These are phyloP conservation scores for Meiosimyza platycephala DNA, from an alignment of 2,888 invertebrate species.

Conservation along the genomic window DNA sequence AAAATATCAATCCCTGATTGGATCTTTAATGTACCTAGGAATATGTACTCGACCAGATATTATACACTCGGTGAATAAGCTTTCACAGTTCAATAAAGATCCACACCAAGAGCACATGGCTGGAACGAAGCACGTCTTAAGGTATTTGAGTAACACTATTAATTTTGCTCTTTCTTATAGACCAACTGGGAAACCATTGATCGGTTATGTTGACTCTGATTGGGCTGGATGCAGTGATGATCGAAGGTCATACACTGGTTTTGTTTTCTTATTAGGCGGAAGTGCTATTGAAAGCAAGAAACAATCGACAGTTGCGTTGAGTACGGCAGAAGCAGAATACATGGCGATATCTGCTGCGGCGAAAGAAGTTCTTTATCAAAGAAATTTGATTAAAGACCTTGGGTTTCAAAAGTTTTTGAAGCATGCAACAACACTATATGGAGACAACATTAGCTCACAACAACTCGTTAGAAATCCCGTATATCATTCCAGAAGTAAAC, in stretches of 20 bases:
- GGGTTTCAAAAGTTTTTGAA: too few species aligned
- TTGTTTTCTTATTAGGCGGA: neutral
- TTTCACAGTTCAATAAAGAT: neutral
- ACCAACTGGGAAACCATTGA: neutral
- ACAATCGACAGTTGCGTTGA: neutral
- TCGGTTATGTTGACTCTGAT: neutral
- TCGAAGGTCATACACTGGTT: neutral
- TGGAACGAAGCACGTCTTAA: neutral
- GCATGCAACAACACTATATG: too few species aligned
- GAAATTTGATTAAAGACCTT: neutral
- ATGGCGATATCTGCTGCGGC: too few species aligned
- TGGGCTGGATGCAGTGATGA: neutral
- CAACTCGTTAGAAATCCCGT: too few species aligned
- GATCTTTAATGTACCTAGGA: slow-evolving; percentile 10
- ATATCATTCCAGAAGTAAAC: too few species aligned
- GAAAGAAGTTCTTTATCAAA: too few species aligned
- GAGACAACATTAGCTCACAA: too few species aligned
- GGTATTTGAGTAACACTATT: neutral
- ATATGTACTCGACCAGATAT: too few species aligned
- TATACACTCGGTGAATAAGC: too few species aligned
- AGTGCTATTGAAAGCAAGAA: neutral
- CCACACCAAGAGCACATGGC: slow-evolving; percentile 7
- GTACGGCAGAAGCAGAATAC: too few species aligned
- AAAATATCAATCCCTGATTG: slow-evolving; percentile 24
- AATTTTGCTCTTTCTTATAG: neutral